Base-by-base conservation (phyloP, 2,888 invertebrate genomes). In the Punctoribates punctum region DNA sequence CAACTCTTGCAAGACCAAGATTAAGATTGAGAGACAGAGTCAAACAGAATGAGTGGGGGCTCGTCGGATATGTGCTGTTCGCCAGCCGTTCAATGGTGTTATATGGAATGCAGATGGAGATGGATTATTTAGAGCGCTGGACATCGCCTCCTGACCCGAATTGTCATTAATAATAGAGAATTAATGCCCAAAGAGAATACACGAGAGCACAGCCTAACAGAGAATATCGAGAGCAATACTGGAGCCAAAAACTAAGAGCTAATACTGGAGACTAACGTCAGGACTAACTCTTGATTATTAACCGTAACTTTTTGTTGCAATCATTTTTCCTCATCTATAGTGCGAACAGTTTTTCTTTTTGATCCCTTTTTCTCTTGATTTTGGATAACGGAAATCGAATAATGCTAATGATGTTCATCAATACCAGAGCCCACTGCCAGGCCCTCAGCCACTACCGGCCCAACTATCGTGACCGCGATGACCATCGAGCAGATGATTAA, bases 381-480 rank as follows among this genome's bases (percentile, higher is more conserved):
- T 42, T 8, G 20, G 42, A 38, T 67, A 70, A 20, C 70, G 70
- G 70, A 70, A 70, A 46, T 70, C 70, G 42, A 70, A 70, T 70
- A 70, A 70, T 70, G 70, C 70, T 70, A 70, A 70, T 70, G 70
- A 70, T 70, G 42, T 42, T 42, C 70, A 70, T 70, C 70, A 70
- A 42, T 23, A 42, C 20, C 70, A 42, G 27, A 23, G 46, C 62
- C 62, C 15, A 60, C 27, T 62, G 62, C 6, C 34, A 13, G 17
- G 15, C 13, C 23, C 34, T 27, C 29, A 15, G 27, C 23, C n/a
- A 34, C 1, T 62, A 62, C 23, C 17, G n/a, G 23, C 23, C n/a
- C 34, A n/a, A 4, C 25, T 46, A 20, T 38, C 70, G 70, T 70
- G 70, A 70, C 70, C 70, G 20, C 23, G 42, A 70, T 70, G 70